Percentiles rank a stretch among this genome's conserved stretches.
These are phyloP conservation scores for Excalfactoria chinensis DNA, from an alignment of 2,113 vertebrate species.

Conservation along the genomic window DNA sequence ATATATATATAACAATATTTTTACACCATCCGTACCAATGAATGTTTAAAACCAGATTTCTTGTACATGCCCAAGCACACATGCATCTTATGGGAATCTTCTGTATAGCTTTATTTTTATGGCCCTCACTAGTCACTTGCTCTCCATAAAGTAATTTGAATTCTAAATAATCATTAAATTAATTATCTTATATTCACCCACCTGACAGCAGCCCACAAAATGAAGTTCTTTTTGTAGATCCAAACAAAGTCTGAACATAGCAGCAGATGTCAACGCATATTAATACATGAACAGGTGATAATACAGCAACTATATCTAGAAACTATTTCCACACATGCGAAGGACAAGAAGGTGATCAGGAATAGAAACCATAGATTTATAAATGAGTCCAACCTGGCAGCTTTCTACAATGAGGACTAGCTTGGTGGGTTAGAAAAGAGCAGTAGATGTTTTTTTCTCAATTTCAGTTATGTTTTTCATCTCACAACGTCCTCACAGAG, in stretches of 20 bases:
- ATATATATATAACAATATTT: no score
- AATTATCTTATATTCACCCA: constrained; percentile 4
- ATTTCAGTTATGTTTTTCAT: background rate
- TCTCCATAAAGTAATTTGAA: constrained; percentile 4
- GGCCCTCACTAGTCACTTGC: background rate
- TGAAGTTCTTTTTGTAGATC: background rate
- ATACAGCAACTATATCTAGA: background rate
- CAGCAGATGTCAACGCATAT: constrained; percentile 20
- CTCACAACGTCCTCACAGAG: rapidly evolving
- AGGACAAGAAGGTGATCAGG: background rate
- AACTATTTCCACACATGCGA: background rate
- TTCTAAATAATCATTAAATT: constrained; percentile 21
- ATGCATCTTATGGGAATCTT: background rate
- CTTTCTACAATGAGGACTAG: background rate
- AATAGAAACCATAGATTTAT: background rate
- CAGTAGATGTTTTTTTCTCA: background rate
- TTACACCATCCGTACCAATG: background rate
- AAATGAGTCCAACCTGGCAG: background rate
- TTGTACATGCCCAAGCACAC: background rate
- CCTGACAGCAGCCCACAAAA: constrained; percentile 29
- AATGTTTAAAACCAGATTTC: background rate
- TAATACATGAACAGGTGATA: constrained; percentile 24
- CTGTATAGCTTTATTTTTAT: background rate
- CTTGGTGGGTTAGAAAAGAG: background rate
- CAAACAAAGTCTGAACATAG: background rate